Evolutionary conservation across 2,888 invertebrate genomes (phyloP), one percentile per base, ranked within the genome.

Genomic region (Troides oblongomaculatus): DNA sequence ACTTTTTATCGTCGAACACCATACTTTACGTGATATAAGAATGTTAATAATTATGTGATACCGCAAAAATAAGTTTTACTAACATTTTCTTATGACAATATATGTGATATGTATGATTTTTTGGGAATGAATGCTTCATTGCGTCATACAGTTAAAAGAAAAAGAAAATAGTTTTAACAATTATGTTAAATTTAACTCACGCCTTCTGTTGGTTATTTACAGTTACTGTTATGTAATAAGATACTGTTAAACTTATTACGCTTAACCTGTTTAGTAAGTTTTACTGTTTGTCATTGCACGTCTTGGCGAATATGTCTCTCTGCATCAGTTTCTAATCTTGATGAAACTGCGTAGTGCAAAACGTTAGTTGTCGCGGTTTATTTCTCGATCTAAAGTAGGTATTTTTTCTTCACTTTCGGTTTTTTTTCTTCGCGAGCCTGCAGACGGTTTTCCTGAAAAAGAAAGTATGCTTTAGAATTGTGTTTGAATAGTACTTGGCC

Each of bases 221-320:
- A 39, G 39, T 39, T 39, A 8, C 39, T 39, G 10, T 39, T 39
- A 39, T 39, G 7, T 39, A 39, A 39, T 10, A 1, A 1, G 10
- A 39, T 39, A 10, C 39, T 39, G 39, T 39, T 39, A 39, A 39
- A 10, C 7, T 39, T 39, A 50, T 14, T 50, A 17, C 50, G 50
- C 17, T 50, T 50, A 50, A 39, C 39, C 39, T 10, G 39, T 39
- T 39, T 10, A 39, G 39, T 30, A 39, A 8, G 39, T 39, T 10
- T 39, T 17, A 50, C 50, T 18, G 50, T 60, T 62, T 64, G 64
- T 72, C 67, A 67, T 63, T 50, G 68, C 62, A 66, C 70, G 59
- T 64, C 65, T 68, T 62, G 36, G 57, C 30, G 57, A 46, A 68
- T 17, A 57, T 17, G 36, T 67, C 62, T 67, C 62, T 25, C 2